Evolutionary conservation across 1,140 invertebrate genomes (phyloP).

Genomic region (Brachionus rotundiformis): DNA sequence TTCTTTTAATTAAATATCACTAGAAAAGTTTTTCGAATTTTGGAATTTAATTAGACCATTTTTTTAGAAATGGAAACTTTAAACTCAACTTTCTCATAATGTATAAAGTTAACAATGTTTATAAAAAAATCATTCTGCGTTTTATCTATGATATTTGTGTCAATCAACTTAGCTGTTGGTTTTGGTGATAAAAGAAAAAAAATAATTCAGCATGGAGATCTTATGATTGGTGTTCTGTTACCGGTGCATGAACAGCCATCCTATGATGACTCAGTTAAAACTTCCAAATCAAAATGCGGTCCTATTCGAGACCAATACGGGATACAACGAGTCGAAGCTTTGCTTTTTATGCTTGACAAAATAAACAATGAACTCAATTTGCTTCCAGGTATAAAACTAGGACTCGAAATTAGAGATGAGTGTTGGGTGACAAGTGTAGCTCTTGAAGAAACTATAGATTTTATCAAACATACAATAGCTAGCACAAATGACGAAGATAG

Average conservation of each 20-base stretch:
- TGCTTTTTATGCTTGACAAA: constrained; percentile 68
- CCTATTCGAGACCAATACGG: constrained; percentile 73
- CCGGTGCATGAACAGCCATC: constrained; percentile 73
- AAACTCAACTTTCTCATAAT: neutral
- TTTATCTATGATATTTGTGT: neutral
- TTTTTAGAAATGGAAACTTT: neutral
- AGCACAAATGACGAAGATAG: constrained; percentile 57
- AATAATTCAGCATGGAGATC: constrained; percentile 69
- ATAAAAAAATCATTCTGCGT: neutral
- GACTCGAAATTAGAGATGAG: constrained; percentile 77
- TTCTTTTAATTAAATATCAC: neutral
- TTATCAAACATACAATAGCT: constrained; percentile 71
- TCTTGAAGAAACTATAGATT: constrained; percentile 75
- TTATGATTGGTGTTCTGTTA: constrained; percentile 75
- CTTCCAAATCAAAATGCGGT: constrained; percentile 56
- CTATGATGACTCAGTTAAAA: constrained; percentile 55
- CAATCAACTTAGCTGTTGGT: neutral
- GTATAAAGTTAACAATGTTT: neutral
- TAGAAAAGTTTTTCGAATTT: neutral
- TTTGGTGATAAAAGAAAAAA: constrained; percentile 56
- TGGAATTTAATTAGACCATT: neutral
- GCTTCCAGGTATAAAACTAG: constrained; percentile 70
- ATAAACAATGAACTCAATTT: constrained; percentile 63
- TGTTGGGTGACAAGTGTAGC: constrained; percentile 79
- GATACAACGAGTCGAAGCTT: constrained; percentile 76